These are phyloP conservation scores for Cariama cristata DNA, from an alignment of 2,113 vertebrate genomes.

Conservation along the genomic window DNA sequence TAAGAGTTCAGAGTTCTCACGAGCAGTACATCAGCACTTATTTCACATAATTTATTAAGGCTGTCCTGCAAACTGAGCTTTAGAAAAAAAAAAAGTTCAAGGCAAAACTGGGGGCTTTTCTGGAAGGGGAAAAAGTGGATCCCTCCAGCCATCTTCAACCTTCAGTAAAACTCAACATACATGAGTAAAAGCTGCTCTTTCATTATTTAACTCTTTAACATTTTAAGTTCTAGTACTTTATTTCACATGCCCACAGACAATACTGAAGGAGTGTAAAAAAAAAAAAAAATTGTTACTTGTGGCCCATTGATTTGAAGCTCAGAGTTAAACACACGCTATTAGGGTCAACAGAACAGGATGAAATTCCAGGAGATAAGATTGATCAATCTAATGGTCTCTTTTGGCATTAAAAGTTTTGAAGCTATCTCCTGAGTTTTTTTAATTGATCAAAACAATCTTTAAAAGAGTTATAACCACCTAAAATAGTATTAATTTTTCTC, in stretches of 20 bases:
- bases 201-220: neutral
- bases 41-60: neutral
- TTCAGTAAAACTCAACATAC: neutral
- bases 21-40: neutral
- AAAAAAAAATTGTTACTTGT: neutral
- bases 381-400: neutral
- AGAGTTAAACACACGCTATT: neutral
- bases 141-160: neutral
- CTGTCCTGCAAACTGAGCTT: neutral
- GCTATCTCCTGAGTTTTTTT: neutral
- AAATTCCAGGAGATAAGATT: neutral
- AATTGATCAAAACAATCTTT: neutral
- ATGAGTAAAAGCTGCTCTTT: neutral
- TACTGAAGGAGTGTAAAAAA: neutral
- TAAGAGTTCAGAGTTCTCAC: accelerated
- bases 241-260: neutral
- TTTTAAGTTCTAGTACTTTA: neutral
- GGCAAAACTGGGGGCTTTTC: neutral
- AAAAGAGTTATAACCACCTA: neutral
- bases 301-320: neutral
- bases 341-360: neutral
- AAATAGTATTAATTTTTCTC: neutral
- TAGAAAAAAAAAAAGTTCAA: neutral
- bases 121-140: neutral
- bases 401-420: neutral